These are phyloP conservation scores for Neogale vison DNA, from an alignment of 2,113 vertebrate species.

Conservation along the genomic window DNA sequence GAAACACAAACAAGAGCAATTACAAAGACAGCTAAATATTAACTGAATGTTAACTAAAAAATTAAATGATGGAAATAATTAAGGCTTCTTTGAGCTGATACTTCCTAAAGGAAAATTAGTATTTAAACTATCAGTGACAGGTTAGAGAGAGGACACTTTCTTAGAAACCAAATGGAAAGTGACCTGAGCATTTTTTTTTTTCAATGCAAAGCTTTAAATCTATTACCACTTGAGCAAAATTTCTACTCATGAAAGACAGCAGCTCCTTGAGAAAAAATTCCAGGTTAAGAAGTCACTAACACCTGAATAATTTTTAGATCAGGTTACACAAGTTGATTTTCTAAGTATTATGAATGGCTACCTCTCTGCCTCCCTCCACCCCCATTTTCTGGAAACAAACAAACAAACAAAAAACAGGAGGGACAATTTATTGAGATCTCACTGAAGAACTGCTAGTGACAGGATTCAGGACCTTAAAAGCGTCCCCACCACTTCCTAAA, in stretches of 20 bases:
- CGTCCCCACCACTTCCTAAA: neutral
- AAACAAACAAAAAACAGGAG: neutral
- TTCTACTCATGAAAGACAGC: neutral
- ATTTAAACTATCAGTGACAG: neutral
- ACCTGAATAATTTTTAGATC: slow-evolving; percentile 25
- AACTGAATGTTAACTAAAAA: neutral
- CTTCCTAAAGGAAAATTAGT: neutral
- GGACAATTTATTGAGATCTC: neutral
- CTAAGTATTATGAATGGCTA: neutral
- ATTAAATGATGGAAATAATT: neutral
- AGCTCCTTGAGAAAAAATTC: neutral
- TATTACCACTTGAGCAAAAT: neutral
- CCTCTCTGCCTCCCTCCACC: neutral
- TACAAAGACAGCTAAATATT: neutral
- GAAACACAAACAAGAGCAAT: neutral
- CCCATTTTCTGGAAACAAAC: neutral
- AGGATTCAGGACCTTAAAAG: neutral
- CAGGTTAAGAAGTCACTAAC: neutral
- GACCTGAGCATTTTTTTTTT: neutral
- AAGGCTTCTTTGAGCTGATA: neutral
- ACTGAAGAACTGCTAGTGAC: neutral
- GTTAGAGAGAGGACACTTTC: neutral
- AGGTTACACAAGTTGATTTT: neutral
- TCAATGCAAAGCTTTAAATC: neutral
- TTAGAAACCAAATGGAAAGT: neutral